Percentiles rank a stretch among this genome's conserved stretches.
Conservation (phyloP, 2,888 invertebrate species). For the Leptinotarsa tumamoca region DNA sequence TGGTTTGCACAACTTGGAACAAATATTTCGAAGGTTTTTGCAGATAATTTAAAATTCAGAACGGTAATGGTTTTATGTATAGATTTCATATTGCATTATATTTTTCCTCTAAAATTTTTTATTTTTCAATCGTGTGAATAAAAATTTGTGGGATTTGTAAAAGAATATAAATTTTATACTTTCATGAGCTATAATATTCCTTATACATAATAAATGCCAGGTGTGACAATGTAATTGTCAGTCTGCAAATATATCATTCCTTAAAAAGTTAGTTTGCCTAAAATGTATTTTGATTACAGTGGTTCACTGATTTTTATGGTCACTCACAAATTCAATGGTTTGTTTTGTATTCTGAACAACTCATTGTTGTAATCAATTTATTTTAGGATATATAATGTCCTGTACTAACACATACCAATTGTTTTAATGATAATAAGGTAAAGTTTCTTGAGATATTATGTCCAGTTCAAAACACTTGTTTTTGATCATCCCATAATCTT, state of each 20-base stretch:
- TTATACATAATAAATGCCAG: neutral
- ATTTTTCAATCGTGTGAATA: too few relatives aligned
- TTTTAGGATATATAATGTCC: neutral
- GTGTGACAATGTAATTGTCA: neutral
- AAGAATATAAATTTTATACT: too few relatives aligned
- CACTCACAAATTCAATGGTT: neutral
- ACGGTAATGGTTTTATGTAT: too few relatives aligned
- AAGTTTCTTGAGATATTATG: neutral
- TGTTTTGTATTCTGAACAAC: neutral
- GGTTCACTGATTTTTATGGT: neutral
- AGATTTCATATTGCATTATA: too few relatives aligned
- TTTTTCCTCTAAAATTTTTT: too few relatives aligned
- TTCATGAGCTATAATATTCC: too few relatives aligned
- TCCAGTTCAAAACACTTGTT: too few relatives aligned
- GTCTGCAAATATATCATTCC: neutral
- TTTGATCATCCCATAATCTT: too few relatives aligned
- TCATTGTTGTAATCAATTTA: neutral
- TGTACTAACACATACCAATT: neutral
- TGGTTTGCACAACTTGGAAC: too few relatives aligned
- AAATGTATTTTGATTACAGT: neutral
- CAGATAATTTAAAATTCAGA: too few relatives aligned
- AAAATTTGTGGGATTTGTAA: too few relatives aligned
- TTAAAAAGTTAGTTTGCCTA: neutral
- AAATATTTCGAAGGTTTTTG: too few relatives aligned
- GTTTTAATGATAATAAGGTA: neutral